Percentiles rank a stretch among this genome's conserved stretches.
Evolutionary conservation across 2,113 vertebrate genomes (phyloP).

Genomic region (Trematocara variabile): DNA sequence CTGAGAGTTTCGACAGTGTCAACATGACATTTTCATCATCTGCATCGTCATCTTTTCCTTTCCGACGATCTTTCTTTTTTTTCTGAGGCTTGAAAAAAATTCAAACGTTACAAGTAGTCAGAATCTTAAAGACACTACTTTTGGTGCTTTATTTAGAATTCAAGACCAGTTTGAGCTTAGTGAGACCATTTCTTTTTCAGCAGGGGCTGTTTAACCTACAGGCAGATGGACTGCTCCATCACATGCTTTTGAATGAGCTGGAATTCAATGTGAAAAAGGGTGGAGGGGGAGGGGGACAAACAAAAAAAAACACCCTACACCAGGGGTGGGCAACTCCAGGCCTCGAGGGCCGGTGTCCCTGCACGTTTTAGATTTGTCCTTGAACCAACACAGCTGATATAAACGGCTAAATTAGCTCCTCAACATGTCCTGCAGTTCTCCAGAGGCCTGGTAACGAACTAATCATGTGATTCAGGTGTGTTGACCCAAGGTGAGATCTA

Average conservation of each 20-base stretch:
- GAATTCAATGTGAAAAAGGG: not conserved
- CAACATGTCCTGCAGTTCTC: no score
- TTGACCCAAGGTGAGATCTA: no score
- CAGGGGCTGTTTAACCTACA: not conserved
- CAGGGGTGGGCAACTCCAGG: no score
- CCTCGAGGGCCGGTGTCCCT: no score
- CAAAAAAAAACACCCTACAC: rapidly evolving
- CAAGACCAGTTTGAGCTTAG: not conserved
- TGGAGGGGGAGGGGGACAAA: rapidly evolving
- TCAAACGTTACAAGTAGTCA: not conserved
- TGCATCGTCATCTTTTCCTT: slow-evolving; percentile 75
- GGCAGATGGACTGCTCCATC: not conserved
- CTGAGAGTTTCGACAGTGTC: slow-evolving; percentile 81
- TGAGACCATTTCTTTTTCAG: not conserved
- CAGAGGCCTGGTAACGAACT: no score
- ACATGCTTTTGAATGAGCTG: not conserved
- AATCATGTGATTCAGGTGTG: no score
- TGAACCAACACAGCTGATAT: no score
- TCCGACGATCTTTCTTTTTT: slow-evolving; percentile 81
- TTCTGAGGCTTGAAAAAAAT: slow-evolving; percentile 67
- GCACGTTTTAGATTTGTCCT: no score
- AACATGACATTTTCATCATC: slow-evolving; percentile 76
- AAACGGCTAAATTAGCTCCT: no score
- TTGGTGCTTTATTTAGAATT: not conserved
- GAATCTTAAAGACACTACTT: not conserved